Evolutionary conservation across 2,797 vertebrate genomes (phyloP).

Genomic region (Brachyrhaphis roseni): DNA sequence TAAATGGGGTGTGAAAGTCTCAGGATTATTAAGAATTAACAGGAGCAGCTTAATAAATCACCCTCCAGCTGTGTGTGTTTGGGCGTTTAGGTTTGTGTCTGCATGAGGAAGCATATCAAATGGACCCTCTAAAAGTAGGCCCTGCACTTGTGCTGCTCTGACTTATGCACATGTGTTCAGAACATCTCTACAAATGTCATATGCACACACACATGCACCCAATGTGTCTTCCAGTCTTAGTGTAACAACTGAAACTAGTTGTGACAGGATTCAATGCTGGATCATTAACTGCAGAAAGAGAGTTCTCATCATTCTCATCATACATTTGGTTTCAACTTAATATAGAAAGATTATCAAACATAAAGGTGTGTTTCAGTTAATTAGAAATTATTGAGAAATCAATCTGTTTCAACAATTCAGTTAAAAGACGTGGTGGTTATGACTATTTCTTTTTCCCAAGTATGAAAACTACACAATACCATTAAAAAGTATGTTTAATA

Average conservation of each 20-base stretch:
- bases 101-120: constrained; percentile 56
- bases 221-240: constrained; percentile 30
- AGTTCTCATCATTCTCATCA: constrained; percentile 47
- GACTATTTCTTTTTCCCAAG: background rate
- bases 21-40: constrained; percentile 87
- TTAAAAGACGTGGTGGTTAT: background rate
- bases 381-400: background rate
- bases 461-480: background rate
- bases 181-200: constrained; percentile 59
- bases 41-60: constrained; percentile 85
- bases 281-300: constrained; percentile 11
- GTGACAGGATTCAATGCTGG: constrained; percentile 64
- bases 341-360: background rate
- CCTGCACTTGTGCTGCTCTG: constrained; percentile 51
- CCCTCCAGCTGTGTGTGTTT: constrained; percentile 59
- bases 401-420: background rate
- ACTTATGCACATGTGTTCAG: constrained; percentile 76
- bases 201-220: constrained; percentile 15
- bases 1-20: constrained; percentile 79
- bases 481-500: background rate
- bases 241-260: constrained; percentile 57
- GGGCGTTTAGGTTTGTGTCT: constrained; percentile 23
- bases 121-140: constrained; percentile 63
- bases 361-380: background rate
- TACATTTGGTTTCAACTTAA: constrained; percentile 61